phyloP scores from a whole-genome alignment of 2,797 vertebrate genomes.

The Notoglanidium macrostoma region DNA sequence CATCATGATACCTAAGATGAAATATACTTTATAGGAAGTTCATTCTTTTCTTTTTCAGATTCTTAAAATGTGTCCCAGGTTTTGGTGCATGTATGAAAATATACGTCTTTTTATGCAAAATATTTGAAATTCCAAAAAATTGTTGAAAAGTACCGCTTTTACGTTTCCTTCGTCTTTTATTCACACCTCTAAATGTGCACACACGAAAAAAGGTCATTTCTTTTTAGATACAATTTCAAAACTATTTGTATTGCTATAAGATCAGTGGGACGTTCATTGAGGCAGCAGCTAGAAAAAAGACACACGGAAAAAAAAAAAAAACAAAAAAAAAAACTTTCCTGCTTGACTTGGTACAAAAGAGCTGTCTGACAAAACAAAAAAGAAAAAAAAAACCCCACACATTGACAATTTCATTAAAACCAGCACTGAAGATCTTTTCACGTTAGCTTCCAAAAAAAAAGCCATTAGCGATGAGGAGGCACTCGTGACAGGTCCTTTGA shows the following conservation, averaged over 20 bases:
- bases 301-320: neutral
- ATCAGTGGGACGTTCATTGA: neutral
- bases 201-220: neutral
- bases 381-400: neutral
- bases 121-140: neutral
- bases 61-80: neutral
- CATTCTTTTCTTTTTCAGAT: neutral
- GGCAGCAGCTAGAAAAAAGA: neutral
- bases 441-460: neutral
- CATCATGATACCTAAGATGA: neutral
- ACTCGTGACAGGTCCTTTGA: slow-evolving; percentile 43
- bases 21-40: neutral
- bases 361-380: neutral
- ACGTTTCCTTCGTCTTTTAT: neutral
- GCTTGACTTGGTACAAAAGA: slow-evolving; percentile 11
- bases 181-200: neutral
- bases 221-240: neutral
- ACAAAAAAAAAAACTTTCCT: neutral
- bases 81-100: neutral
- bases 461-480: slow-evolving; percentile 45
- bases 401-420: slow-evolving; percentile 28
- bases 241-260: neutral
- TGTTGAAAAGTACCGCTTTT: neutral
- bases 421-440: slow-evolving; percentile 11
- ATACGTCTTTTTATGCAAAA: neutral